Percentiles rank a stretch among this genome's conserved stretches.
Evolutionary conservation across 2,113 vertebrate species (phyloP).

Genomic region (Anser cygnoides): DNA sequence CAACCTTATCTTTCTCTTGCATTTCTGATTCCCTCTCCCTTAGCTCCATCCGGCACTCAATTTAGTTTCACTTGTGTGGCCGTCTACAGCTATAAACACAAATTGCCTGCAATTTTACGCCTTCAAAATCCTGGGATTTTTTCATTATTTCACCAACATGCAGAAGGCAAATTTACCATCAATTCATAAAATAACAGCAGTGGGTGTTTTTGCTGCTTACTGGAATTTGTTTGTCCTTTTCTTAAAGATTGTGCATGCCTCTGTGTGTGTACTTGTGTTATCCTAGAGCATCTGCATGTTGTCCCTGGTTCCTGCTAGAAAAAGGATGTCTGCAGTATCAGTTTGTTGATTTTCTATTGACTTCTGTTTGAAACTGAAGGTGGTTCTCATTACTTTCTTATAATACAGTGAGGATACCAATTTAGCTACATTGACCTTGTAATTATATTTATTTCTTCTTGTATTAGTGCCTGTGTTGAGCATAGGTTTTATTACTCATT

Average conservation of each 20-base stretch:
- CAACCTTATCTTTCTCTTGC: neutral
- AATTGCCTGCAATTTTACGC: constrained; percentile 47
- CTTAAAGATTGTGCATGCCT: neutral
- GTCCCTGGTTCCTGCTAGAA: neutral
- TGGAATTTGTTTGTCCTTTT: neutral
- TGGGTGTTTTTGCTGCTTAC: neutral
- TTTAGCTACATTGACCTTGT: constrained; percentile 30
- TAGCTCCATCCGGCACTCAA: neutral
- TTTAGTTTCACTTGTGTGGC: neutral
- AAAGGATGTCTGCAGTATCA: neutral
- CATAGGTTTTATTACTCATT: neutral
- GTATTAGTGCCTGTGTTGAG: neutral
- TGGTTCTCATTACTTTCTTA: constrained; percentile 42
- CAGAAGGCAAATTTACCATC: neutral
- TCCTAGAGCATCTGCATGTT: neutral
- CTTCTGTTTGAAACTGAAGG: constrained; percentile 33
- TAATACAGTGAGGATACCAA: constrained; percentile 5
- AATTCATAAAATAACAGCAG: neutral
- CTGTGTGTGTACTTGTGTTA: neutral
- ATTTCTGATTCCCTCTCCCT: neutral
- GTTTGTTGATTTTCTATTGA: constrained; percentile 27
- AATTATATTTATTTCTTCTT: constrained; percentile 36
- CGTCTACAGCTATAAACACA: constrained; percentile 1
- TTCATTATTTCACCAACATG: constrained; percentile 21
- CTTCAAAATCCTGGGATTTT: constrained; percentile 24